These are phyloP conservation scores for Pseudococcus jackbeardsleyi DNA, from an alignment of 2,888 invertebrate species.

Conservation along the genomic window DNA sequence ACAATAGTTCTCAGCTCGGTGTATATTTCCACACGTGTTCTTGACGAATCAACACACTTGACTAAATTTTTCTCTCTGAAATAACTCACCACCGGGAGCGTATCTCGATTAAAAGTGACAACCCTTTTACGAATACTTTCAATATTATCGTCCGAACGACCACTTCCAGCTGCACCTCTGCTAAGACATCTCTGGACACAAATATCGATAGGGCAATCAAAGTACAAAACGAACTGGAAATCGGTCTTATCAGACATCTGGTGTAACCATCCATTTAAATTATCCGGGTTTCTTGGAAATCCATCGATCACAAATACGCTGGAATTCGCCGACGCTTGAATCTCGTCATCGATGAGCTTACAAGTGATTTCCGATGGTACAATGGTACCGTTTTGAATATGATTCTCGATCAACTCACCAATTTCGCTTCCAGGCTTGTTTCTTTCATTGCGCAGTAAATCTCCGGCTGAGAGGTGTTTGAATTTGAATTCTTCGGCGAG, in stretches of 20 bases:
- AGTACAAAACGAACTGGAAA: slow-evolving; percentile 90
- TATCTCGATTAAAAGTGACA: slow-evolving; percentile 85
- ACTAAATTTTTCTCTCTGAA: slow-evolving; percentile 82
- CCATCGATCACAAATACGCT: background rate
- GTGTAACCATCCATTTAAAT: slow-evolving; percentile 92
- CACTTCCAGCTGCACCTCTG: slow-evolving; percentile 90
- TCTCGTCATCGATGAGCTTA: slow-evolving; percentile 83
- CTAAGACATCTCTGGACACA: slow-evolving; percentile 89
- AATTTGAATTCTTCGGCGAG: slow-evolving; percentile 88
- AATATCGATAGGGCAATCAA: slow-evolving; percentile 87
- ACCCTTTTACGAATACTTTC: slow-evolving; percentile 90
- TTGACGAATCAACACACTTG: slow-evolving; percentile 81
- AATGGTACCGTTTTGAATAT: slow-evolving; percentile 93
- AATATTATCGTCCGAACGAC: slow-evolving; percentile 93
- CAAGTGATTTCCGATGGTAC: slow-evolving; percentile 99
- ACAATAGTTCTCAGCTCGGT: no score
- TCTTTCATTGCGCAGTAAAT: slow-evolving; percentile 92
- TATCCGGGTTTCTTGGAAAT: slow-evolving; percentile 85
- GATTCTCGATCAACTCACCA: slow-evolving; percentile 91
- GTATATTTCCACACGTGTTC: slow-evolving; percentile 68
- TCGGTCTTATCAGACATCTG: slow-evolving; percentile 83
- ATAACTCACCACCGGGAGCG: slow-evolving; percentile 89
- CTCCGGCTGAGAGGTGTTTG: slow-evolving; percentile 91
- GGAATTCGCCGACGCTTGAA: background rate
- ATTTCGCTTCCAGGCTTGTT: slow-evolving; percentile 75